These are phyloP conservation scores for Orchesella flavescens DNA, from an alignment of 2,888 invertebrate species.

Conservation along the genomic window DNA sequence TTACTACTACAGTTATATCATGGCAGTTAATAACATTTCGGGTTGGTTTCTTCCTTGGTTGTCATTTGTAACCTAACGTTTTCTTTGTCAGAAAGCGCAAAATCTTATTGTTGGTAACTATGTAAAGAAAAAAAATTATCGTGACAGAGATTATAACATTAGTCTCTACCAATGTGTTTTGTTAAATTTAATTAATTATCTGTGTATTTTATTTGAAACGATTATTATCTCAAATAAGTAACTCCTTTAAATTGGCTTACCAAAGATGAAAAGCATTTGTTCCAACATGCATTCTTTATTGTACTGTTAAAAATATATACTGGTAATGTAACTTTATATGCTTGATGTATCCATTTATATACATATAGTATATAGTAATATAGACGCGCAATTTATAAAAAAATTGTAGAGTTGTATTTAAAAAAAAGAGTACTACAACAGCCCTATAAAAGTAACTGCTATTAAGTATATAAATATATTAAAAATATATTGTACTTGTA, in stretches of 20 bases:
- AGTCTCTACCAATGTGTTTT: too few species aligned
- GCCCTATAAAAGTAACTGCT: conserved; percentile 10
- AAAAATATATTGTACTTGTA: conserved; percentile 28
- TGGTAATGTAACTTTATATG: conserved; percentile 6
- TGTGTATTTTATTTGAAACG: background rate
- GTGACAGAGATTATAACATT: too few species aligned
- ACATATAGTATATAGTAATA: background rate
- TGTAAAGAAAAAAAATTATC: too few species aligned
- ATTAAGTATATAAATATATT: conserved; percentile 1
- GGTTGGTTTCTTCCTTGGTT: background rate
- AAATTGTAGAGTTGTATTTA: conserved; percentile 20
- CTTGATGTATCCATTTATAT: conserved; percentile 37
- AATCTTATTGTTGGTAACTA: too few species aligned
- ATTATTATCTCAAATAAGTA: too few species aligned
- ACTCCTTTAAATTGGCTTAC: too few species aligned
- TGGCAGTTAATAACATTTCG: background rate
- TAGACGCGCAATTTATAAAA: conserved; percentile 41
- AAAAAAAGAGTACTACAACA: background rate
- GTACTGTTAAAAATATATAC: background rate
- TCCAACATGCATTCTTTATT: background rate
- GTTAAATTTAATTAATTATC: background rate
- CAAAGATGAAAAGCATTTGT: too few species aligned
- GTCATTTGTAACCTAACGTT: too few species aligned
- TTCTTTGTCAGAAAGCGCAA: too few species aligned
- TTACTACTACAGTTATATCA: background rate